Base-by-base conservation (phyloP, 2,797 vertebrate genomes). In the Sylvilagus floridanus region DNA sequence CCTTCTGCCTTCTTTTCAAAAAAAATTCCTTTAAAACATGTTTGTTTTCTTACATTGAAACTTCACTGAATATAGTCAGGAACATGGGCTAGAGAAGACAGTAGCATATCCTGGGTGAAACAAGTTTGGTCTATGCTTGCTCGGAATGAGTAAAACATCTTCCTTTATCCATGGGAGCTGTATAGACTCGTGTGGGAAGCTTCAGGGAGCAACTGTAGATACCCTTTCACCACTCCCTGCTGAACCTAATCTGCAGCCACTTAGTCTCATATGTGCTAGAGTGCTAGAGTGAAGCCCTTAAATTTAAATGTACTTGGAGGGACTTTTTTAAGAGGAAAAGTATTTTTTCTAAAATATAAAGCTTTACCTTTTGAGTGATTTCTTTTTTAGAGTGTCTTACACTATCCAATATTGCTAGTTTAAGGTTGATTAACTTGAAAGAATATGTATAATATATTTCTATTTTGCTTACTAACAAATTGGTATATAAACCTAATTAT, bases 31-130 rank as follows among this genome's bases (percentile, higher is more conserved):
- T 5, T 82, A 35, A 90, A 91, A 91, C 11, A 65, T 87, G 66
- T 72, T 92, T 86, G 6, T 72, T 69, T 85, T 87, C 66, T 94
- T 84, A 63, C 82, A 84, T 73, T 71, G 4, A 88, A 93, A 73
- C 77, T 95, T 97, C 94, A 96, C 97, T 98, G 95, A 95, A 94
- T 94, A 28, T 37, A 60, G 84, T 87, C 13, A 1, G 76, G 88
- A 78, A 4, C 6, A 73, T 83, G 78, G 84, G 68, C 79, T 84
- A 71, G 62, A 93, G 5, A 42, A 90, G 81, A 87, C 91, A 93
- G 57, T 32, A 90, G 35, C 77, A 50, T 72, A 54, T 76, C 26
- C 2, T 77, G 7, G 0, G 7, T 28, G 50, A 24, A 88, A 60
- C 93, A 90, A 83, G 62, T 22, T 62, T 95, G 72, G 60, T 62